A percentile compares a stretch with the other conserved stretches of the same genome.
These are phyloP conservation scores for Brachionus rubens DNA, from an alignment of 1,140 invertebrate species.

Conservation along the genomic window DNA sequence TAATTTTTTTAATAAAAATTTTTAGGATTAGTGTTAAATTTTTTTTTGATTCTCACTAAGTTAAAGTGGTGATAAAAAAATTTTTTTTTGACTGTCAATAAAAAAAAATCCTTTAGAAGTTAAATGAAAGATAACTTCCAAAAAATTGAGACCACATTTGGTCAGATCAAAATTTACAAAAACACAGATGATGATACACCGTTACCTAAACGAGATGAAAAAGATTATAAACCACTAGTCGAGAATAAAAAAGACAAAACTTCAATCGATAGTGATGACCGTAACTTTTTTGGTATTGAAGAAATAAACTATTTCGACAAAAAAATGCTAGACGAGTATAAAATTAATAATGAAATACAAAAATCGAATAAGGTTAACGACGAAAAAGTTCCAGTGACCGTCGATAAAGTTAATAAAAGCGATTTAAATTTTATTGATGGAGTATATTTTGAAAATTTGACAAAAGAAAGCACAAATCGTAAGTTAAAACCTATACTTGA, in stretches of 20 bases:
- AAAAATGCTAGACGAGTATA: constrained; percentile 7
- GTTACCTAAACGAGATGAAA: neutral
- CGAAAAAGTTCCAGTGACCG: neutral
- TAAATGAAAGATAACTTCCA: constrained; percentile 16
- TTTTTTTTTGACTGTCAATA: neutral
- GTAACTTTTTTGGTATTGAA: constrained; percentile 4
- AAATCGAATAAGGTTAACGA: constrained; percentile 9
- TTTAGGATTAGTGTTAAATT: too few species aligned
- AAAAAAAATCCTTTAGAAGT: neutral
- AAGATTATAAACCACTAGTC: neutral
- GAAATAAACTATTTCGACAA: constrained; percentile 13
- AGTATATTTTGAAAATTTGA: constrained; percentile 11
- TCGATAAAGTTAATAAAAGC: neutral
- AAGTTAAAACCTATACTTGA: too few species aligned
- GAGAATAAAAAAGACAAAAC: neutral
- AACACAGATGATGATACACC: neutral
- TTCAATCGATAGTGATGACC: neutral
- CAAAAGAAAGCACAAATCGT: neutral
- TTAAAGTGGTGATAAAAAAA: neutral
- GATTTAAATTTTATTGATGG: constrained; percentile 41
- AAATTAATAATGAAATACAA: constrained; percentile 9
- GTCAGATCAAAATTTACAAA: constrained; percentile 37
- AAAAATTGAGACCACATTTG: constrained; percentile 25
- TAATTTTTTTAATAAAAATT: neutral
- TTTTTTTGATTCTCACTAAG: neutral